Evolutionary conservation across 2,888 invertebrate species (phyloP).

Genomic region (Desoria tigrina): DNA sequence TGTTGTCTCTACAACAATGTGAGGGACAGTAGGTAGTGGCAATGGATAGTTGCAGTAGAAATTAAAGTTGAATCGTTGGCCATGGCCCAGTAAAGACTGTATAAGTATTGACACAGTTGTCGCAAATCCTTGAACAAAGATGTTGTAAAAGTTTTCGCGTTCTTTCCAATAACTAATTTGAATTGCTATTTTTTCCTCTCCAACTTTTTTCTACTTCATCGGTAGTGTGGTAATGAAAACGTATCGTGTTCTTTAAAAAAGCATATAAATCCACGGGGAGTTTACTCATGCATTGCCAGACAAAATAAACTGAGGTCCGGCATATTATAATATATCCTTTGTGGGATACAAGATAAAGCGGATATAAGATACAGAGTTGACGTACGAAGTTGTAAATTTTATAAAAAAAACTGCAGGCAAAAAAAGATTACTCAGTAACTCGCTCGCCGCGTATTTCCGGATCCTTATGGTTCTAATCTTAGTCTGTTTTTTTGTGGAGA

Average conservation of each 20-base stretch:
- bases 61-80: slow-evolving; percentile 11
- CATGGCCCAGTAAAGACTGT: slow-evolving; percentile 17
- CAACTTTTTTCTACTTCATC: neutral
- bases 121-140: slow-evolving; percentile 17
- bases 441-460: neutral
- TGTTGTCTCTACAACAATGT: slow-evolving; percentile 1
- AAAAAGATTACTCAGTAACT: too few species aligned
- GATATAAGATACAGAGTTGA: too few species aligned
- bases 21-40: neutral
- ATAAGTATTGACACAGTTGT: slow-evolving; percentile 22
- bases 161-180: neutral
- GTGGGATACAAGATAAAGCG: too few species aligned
- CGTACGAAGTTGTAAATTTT: too few species aligned
- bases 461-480: neutral
- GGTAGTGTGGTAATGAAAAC: neutral
- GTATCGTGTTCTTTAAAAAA: too few species aligned
- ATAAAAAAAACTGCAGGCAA: too few species aligned
- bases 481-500: neutral
- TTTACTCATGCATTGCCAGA: too few species aligned
- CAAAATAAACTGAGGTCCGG: too few species aligned
- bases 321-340: too few species aligned
- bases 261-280: too few species aligned
- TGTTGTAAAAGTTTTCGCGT: slow-evolving; percentile 2
- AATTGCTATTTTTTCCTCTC: neutral
- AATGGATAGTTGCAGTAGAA: neutral